Evolutionary conservation across 2,113 vertebrate species (phyloP), one percentile per base, ranked within the genome.

Genomic region (Phylloscopus whistleri): DNA sequence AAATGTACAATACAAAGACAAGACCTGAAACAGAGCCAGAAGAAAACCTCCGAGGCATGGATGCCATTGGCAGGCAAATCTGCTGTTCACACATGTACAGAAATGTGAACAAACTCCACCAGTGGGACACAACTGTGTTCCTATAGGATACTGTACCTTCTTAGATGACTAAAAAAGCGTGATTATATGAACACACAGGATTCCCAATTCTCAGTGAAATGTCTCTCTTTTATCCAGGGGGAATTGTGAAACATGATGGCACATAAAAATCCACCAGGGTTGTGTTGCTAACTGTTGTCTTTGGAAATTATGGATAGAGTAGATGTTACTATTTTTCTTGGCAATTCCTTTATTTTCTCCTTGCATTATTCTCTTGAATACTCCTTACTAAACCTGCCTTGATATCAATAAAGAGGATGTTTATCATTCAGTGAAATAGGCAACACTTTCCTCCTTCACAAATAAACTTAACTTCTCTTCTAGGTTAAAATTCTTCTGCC

Each of bases 321-420:
- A 79, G 64, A 90, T 37, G 30, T 68, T 81, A 89, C 84, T 77
- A 46, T 70, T 94, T 93, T 87, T 70, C 53, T 90, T 92, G 49
- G 18, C 18, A 62, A 76, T 48, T 74, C 67, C 37, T 84, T 83
- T 78, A 49, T 74, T 81, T 96, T 93, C 27, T 70, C 13, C 73
- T 66, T 87, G 31, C 26, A 77, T 7, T 88, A 46, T 77, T 83
- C 18, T 51, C 59, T 73, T 56, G 62, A 81, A 85, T 70, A 49
- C 6, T 69, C 31, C 69, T 67, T 64, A 43, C 21, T 59, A 84
- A 90, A 83, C 35, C 41, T 84, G 33, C 19, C 22, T n/a, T 6
- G 6, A 26, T 73, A 91, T 31, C 20, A 31, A 44, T 51, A 72
- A 67, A 60, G 7, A 56, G 3, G 23, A 52, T 1, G 0, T 4